Percentiles rank a stretch among this genome's conserved stretches.
phyloP scores from a whole-genome alignment of 53 echinoderm and acorn worm genomes.

The Paelopatides confundens region DNA sequence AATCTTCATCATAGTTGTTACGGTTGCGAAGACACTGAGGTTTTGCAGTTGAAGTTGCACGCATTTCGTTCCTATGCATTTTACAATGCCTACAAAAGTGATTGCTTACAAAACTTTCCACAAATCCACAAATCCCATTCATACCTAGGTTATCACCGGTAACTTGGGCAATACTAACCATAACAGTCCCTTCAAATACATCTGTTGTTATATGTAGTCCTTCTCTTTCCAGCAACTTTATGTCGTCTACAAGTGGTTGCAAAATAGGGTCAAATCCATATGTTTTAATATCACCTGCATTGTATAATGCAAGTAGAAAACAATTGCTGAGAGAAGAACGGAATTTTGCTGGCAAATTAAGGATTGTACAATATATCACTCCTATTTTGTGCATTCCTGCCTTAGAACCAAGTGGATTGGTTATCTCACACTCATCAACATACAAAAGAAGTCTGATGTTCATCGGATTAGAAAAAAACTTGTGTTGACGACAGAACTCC shows the following conservation, averaged over 20 bases:
- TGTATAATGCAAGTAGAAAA: conserved; percentile 37
- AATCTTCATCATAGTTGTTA: not conserved
- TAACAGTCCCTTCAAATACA: conserved; percentile 19
- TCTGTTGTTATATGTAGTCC: not conserved
- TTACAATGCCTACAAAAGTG: conserved; percentile 2
- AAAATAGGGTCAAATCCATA: conserved; percentile 48
- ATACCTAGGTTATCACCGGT: conserved; percentile 64
- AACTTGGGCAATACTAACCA: conserved; percentile 33
- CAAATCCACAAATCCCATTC: conserved; percentile 52
- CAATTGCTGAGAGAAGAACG: conserved; percentile 22
- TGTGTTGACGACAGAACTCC: conserved; percentile 6
- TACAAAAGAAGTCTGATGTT: conserved; percentile 55
- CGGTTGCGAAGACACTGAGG: not conserved
- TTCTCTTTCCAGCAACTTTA: conserved; percentile 18
- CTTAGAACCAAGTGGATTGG: conserved; percentile 49
- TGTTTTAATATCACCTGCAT: conserved; percentile 34
- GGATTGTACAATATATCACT: conserved; percentile 39
- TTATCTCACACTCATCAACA: conserved; percentile 54
- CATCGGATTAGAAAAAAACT: conserved; percentile 35
- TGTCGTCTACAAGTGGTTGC: conserved; percentile 51
- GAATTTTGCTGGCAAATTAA: not conserved
- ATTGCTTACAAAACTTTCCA: conserved; percentile 40
- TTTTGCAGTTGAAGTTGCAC: not conserved
- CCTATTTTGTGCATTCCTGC: conserved; percentile 51
- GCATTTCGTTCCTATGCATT: conserved; percentile 9